Percentiles rank a stretch among this genome's conserved stretches.
Conservation (phyloP, 2,888 invertebrate species). For the Dynastes grantii region DNA sequence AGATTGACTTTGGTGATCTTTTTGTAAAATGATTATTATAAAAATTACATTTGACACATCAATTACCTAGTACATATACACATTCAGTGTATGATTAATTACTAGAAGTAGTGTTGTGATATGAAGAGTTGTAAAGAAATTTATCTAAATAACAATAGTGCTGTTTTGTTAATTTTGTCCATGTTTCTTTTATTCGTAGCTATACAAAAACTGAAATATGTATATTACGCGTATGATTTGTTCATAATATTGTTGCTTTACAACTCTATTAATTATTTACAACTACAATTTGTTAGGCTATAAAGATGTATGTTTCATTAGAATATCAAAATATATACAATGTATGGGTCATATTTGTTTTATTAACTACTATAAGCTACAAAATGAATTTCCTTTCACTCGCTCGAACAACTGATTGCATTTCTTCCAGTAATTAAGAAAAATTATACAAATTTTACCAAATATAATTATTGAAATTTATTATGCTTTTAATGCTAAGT, state of each 20-base stretch:
- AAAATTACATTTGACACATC: slow-evolving; percentile 16
- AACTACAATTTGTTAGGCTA: not conserved
- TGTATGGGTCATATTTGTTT: no score
- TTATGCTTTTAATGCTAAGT: no score
- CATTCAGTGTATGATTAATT: slow-evolving; percentile 7
- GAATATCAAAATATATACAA: not conserved
- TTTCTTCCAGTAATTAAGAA: no score
- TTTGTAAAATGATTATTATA: slow-evolving; percentile 4
- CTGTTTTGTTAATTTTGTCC: not conserved
- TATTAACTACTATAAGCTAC: not conserved
- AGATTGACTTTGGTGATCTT: not conserved
- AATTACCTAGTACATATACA: not conserved
- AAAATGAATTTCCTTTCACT: no score
- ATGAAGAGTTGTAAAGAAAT: slow-evolving; percentile 37
- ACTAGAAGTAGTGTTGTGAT: slow-evolving; percentile 17
- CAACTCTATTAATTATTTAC: slow-evolving; percentile 14
- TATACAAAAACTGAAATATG: not conserved
- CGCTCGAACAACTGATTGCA: no score
- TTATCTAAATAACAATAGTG: slow-evolving; percentile 9
- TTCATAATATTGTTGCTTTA: not conserved
- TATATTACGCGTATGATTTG: not conserved
- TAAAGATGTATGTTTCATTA: not conserved
- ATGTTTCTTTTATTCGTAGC: not conserved
- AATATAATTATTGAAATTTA: no score
- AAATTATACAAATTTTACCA: no score